A percentile compares a stretch with the other conserved stretches of the same genome.
These are phyloP conservation scores for Smutsia temminckii DNA, from an alignment of 2,797 vertebrate species.

Conservation along the genomic window DNA sequence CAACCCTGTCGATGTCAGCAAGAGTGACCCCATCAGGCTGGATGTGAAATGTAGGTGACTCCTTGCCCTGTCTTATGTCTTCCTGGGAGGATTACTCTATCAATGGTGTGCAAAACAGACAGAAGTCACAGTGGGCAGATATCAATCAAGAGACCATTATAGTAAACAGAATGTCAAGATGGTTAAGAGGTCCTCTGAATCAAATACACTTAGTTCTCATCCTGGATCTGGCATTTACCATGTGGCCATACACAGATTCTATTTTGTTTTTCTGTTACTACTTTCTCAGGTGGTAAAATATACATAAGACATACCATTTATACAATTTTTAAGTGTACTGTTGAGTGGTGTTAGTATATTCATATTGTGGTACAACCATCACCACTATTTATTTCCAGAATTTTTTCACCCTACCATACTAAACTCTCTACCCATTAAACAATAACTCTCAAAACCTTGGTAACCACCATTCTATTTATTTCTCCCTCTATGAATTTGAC, in stretches of 20 bases:
- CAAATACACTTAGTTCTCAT: background rate
- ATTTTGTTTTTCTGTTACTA: background rate
- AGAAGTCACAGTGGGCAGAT: background rate
- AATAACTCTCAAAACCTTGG: background rate
- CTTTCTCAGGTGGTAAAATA: background rate
- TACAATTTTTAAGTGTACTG: background rate
- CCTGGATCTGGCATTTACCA: background rate
- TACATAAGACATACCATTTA: background rate
- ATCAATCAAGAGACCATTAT: background rate
- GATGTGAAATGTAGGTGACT: background rate
- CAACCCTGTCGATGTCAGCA: background rate
- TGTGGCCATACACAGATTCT: background rate
- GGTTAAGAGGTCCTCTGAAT: background rate
- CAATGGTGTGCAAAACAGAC: background rate
- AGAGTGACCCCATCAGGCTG: background rate
- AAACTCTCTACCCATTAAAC: background rate
- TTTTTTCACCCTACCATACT: background rate
- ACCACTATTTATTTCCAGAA: background rate
- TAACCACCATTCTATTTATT: background rate
- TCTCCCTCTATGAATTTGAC: background rate
- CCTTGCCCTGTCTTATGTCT: background rate
- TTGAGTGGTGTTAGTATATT: background rate
- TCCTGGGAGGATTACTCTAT: background rate
- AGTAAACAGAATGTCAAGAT: background rate
- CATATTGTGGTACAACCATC: background rate